phyloP scores from a whole-genome alignment of 2,113 vertebrate genomes.

The Sula dactylatra region DNA sequence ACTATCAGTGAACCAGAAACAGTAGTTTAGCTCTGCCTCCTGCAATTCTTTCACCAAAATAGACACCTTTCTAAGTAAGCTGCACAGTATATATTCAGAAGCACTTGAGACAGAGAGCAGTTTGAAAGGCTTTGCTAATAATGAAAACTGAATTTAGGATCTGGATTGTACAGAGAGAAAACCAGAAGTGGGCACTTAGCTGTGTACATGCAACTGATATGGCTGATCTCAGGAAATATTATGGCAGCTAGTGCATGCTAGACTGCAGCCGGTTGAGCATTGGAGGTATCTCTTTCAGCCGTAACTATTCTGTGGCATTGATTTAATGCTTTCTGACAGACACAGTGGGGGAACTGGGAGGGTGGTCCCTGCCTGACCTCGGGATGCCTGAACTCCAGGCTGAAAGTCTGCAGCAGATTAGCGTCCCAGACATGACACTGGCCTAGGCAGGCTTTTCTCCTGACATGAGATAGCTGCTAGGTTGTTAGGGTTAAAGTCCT shows the following conservation, averaged over 20 bases:
- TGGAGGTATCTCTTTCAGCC: background rate
- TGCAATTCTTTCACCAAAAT: background rate
- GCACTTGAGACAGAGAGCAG: background rate
- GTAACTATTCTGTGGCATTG: background rate
- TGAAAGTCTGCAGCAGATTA: background rate
- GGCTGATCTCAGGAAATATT: background rate
- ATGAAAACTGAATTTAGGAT: background rate
- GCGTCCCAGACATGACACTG: background rate
- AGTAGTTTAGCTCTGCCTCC: background rate
- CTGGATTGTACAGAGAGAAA: background rate
- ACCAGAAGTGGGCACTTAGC: background rate
- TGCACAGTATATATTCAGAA: background rate
- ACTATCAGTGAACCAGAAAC: background rate
- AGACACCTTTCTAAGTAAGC: background rate
- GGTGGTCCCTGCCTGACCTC: background rate
- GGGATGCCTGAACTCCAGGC: background rate
- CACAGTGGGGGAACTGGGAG: fast-evolving
- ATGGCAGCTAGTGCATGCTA: background rate
- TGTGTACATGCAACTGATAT: fast-evolving
- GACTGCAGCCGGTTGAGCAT: background rate
- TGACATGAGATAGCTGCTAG: background rate
- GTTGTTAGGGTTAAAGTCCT: background rate
- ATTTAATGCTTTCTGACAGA: conserved; percentile 26
- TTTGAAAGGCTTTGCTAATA: background rate
- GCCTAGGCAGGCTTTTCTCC: background rate